phyloP scores from a whole-genome alignment of 2,113 vertebrate species.

The Onychostruthus taczanowskii region DNA sequence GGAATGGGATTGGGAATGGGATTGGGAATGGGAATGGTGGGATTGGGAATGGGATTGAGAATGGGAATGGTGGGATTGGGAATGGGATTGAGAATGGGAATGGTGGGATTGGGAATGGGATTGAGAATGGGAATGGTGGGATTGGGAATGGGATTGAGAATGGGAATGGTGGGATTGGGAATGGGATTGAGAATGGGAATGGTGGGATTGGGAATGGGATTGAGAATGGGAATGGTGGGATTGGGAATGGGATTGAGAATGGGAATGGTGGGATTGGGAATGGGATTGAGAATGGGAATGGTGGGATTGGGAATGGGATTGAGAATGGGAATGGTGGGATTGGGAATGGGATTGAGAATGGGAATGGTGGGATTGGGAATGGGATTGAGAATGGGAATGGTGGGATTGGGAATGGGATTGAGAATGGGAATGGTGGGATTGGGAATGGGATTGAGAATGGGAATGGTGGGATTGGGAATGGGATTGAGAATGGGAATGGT shows the following conservation, averaged over 20 bases:
- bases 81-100: background rate
- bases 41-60: accelerated
- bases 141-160: no score
- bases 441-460: accelerated
- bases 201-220: accelerated
- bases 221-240: background rate
- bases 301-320: background rate
- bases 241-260: background rate
- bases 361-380: no score
- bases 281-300: no score
- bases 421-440: background rate
- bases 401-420: no score
- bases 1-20: accelerated
- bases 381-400: no score
- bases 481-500: background rate
- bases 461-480: background rate
- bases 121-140: no score
- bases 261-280: background rate
- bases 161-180: no score
- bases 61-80: no score
- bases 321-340: accelerated
- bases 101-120: accelerated
- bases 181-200: background rate
- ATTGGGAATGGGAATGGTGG: background rate
- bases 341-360: no score